Conservation (phyloP, 2,113 vertebrate genomes). For the Sphaerodactylus townsendi region DNA sequence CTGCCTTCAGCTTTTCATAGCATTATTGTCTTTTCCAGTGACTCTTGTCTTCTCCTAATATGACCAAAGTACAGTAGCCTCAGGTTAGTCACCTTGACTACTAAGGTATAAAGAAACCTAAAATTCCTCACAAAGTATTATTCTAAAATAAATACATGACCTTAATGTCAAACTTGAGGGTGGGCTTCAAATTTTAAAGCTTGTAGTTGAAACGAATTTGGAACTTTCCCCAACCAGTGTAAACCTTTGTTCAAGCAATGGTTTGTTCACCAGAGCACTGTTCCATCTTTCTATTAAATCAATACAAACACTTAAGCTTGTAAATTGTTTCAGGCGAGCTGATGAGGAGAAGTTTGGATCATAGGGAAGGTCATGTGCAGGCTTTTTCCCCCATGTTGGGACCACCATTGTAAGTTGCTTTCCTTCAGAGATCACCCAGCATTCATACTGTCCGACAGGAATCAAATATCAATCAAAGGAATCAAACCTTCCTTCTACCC, state of each 20-base stretch:
- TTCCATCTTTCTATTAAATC: slow-evolving; percentile 15
- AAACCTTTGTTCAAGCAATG: neutral
- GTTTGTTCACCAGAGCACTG: neutral
- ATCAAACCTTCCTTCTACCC: neutral
- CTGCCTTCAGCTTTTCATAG: no score
- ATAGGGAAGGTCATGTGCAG: no score
- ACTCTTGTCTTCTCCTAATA: no score
- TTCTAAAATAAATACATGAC: neutral
- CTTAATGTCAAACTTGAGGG: neutral
- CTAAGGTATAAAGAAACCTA: no score
- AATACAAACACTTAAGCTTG: neutral
- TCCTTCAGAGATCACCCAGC: neutral
- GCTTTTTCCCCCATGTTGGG: neutral
- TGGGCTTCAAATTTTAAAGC: neutral
- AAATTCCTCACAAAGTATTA: neutral
- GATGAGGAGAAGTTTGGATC: neutral
- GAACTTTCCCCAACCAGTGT: neutral
- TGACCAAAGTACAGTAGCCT: no score
- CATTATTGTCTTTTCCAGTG: no score
- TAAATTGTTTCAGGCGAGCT: neutral
- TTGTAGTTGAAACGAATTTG: neutral
- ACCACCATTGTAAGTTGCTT: neutral
- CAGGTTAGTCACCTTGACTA: no score
- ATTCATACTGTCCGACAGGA: neutral
- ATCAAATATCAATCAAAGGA: neutral